A percentile compares a stretch with the other conserved stretches of the same genome.
These are phyloP conservation scores for Whitmania pigra DNA, from an alignment of 1,140 invertebrate genomes.

Conservation along the genomic window DNA sequence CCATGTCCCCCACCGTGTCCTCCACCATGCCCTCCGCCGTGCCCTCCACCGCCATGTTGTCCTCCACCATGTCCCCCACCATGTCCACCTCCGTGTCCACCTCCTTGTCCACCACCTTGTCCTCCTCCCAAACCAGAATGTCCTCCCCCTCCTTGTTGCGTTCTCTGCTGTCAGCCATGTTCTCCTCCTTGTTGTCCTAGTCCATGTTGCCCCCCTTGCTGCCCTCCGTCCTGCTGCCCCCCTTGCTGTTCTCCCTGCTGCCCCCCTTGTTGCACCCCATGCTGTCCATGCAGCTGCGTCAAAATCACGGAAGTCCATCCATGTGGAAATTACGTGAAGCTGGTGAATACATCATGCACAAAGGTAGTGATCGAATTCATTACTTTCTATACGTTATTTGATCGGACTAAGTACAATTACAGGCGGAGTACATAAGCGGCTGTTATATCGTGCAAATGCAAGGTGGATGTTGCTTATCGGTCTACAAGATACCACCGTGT, in stretches of 20 bases:
- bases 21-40: neutral
- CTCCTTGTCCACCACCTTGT: neutral
- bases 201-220: neutral
- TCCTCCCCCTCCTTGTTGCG: neutral
- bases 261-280: neutral
- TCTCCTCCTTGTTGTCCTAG: neutral
- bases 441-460: conserved; percentile 10
- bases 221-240: neutral
- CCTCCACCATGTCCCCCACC: neutral
- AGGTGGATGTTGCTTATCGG: conserved; percentile 3
- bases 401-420: neutral
- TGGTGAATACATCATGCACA: neutral
- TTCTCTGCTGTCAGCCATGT: neutral
- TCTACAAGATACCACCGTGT: conserved; percentile 10
- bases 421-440: conserved; percentile 10
- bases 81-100: neutral
- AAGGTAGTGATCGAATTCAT: conserved; percentile 3
- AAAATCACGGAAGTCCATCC: conserved; percentile 12
- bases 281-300: conserved; percentile 6
- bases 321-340: conserved; percentile 9
- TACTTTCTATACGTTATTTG: neutral
- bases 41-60: neutral
- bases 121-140: conserved; percentile 1
- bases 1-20: neutral
- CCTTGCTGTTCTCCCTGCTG: conserved; percentile 2